Conservation (phyloP, 2,888 invertebrate genomes). For the Cosmorhoe ocellata region DNA sequence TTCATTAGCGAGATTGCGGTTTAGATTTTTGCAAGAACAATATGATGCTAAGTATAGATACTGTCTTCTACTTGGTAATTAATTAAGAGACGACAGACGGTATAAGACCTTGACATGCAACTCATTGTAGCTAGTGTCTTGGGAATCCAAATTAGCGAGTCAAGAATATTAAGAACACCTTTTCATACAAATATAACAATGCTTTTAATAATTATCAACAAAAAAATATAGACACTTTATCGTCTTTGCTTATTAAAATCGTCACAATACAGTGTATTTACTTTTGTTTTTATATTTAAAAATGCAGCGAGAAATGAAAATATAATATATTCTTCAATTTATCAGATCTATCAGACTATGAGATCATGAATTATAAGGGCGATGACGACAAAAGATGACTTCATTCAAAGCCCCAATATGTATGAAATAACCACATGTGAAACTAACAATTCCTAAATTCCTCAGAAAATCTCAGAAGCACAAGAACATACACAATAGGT, state of each 20-base stretch:
- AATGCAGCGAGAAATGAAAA: no score
- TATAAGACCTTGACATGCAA: slow-evolving; percentile 36
- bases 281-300: neutral
- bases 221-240: no score
- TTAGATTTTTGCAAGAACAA: no score
- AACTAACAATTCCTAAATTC: neutral
- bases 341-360: slow-evolving; percentile 4
- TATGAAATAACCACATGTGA: neutral
- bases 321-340: no score
- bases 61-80: neutral
- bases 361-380: slow-evolving; percentile 18
- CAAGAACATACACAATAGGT: neutral
- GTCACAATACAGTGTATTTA: no score
- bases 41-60: neutral
- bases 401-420: slow-evolving; percentile 5
- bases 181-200: no score
- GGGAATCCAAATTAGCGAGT: slow-evolving; percentile 1
- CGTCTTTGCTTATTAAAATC: no score
- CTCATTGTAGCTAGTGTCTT: slow-evolving; percentile 23
- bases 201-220: no score
- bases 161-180: no score
- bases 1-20: no score
- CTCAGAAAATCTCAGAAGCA: no score
- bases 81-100: slow-evolving; percentile 9
- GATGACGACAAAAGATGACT: slow-evolving; percentile 24